phyloP scores from a whole-genome alignment of 1,140 invertebrate species.

The Anagrus nilaparvatae region DNA sequence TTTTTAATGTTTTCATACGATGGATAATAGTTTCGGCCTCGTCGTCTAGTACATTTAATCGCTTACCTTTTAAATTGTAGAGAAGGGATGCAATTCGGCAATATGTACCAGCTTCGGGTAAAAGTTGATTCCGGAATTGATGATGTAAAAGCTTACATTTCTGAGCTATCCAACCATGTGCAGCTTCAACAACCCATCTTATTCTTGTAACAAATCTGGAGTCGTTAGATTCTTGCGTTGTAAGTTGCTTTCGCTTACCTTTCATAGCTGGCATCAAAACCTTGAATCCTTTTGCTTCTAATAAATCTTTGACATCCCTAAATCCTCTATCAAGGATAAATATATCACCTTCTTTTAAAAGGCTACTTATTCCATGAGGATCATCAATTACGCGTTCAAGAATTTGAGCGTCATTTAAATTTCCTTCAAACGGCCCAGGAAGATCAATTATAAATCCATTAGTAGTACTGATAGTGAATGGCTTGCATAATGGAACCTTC shows the following conservation, averaged over 20 bases:
- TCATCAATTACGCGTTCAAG: constrained; percentile 17
- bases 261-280: constrained; percentile 26
- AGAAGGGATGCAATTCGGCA: constrained; percentile 17
- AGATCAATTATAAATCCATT: constrained; percentile 15
- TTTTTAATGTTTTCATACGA: too few relatives aligned
- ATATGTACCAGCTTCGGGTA: constrained; percentile 17
- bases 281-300: constrained; percentile 13
- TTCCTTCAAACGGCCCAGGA: constrained; percentile 16
- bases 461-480: constrained; percentile 13
- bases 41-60: constrained; percentile 14
- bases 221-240: constrained; percentile 23
- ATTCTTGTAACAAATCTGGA: too few relatives aligned
- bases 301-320: constrained; percentile 13
- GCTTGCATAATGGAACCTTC: constrained; percentile 17
- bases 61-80: constrained; percentile 15
- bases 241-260: constrained; percentile 20
- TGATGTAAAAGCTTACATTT: constrained; percentile 22
- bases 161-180: constrained; percentile 22
- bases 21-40: constrained; percentile 13
- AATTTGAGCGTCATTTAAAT: constrained; percentile 20
- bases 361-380: constrained; percentile 7
- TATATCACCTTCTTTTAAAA: constrained; percentile 17
- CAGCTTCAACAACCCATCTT: constrained; percentile 29
- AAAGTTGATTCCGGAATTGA: constrained; percentile 19
- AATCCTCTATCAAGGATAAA: constrained; percentile 26